phyloP scores from a whole-genome alignment of 2,113 vertebrate species.

The Cyprinodon tularosa region DNA sequence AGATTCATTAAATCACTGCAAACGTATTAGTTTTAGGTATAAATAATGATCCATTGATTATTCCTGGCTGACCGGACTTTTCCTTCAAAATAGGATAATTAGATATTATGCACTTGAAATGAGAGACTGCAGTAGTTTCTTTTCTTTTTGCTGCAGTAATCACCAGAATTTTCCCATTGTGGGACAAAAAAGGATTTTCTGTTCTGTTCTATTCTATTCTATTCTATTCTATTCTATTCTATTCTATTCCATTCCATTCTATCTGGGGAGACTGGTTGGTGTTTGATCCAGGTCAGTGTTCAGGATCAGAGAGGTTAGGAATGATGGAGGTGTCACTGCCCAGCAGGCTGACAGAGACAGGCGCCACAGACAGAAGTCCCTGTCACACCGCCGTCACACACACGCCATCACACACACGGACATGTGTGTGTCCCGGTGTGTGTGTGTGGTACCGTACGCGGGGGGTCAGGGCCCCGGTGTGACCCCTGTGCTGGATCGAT shows the following conservation, averaged over 20 bases:
- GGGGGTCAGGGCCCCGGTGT: slow-evolving; percentile 48
- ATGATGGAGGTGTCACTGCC: slow-evolving; percentile 16
- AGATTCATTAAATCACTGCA: too few relatives aligned
- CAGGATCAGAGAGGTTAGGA: slow-evolving; percentile 36
- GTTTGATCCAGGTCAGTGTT: slow-evolving; percentile 1
- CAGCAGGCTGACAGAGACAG: slow-evolving; percentile 54
- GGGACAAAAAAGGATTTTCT: too few relatives aligned
- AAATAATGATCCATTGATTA: too few relatives aligned
- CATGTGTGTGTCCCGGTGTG: slow-evolving; percentile 33
- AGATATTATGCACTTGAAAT: too few relatives aligned
- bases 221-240: too few relatives aligned
- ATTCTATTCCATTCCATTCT: neutral
- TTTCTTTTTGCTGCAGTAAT: too few relatives aligned
- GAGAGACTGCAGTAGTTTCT: too few relatives aligned
- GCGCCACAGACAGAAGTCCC: slow-evolving; percentile 51
- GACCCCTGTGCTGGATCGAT: slow-evolving; percentile 65
- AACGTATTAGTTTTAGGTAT: too few relatives aligned
- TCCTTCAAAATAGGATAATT: too few relatives aligned
- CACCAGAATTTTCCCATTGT: too few relatives aligned
- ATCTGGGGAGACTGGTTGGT: neutral
- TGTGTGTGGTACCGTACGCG: neutral
- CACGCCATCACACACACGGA: slow-evolving; percentile 11
- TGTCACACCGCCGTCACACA: slow-evolving; percentile 65
- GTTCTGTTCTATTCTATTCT: too few relatives aligned
- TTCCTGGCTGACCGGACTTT: too few relatives aligned